Conservation (phyloP, 1,140 invertebrate genomes). For the Procambarus virginalis region DNA sequence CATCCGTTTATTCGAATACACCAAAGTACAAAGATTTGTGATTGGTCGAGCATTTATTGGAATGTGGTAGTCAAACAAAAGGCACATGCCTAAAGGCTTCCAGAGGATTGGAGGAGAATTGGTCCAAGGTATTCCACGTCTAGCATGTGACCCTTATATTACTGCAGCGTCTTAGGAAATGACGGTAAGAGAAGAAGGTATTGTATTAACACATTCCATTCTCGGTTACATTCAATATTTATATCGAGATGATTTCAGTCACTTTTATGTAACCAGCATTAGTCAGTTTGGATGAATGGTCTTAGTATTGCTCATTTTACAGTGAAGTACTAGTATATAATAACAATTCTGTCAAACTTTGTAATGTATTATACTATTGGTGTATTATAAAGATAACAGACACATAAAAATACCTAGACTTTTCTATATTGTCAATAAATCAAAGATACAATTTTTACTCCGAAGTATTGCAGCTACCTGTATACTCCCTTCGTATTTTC, state of each 20-base stretch:
- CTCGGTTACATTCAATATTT: neutral
- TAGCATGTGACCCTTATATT: neutral
- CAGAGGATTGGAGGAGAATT: constrained; percentile 19
- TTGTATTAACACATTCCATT: neutral
- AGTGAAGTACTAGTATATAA: neutral
- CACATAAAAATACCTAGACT: neutral
- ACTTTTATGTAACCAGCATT: neutral
- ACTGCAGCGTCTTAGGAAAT: neutral
- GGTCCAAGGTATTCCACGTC: constrained; percentile 3
- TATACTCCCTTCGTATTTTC: too few relatives aligned
- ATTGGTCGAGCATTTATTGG: constrained; percentile 26
- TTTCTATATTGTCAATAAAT: neutral
- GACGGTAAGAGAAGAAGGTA: neutral
- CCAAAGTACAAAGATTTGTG: constrained; percentile 31
- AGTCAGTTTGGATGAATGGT: neutral
- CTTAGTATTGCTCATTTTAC: neutral
- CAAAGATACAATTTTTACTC: neutral
- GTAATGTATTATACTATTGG: neutral
- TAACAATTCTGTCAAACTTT: neutral
- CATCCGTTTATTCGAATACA: constrained; percentile 25
- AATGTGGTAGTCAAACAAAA: constrained; percentile 14
- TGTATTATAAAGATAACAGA: neutral
- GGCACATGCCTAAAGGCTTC: constrained; percentile 28
- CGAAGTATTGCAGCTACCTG: too few relatives aligned
- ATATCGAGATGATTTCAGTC: too few relatives aligned